Evolutionary conservation across 2,888 invertebrate genomes (phyloP), one percentile per base, ranked within the genome.

Genomic region (Andrena chrysosceles): DNA sequence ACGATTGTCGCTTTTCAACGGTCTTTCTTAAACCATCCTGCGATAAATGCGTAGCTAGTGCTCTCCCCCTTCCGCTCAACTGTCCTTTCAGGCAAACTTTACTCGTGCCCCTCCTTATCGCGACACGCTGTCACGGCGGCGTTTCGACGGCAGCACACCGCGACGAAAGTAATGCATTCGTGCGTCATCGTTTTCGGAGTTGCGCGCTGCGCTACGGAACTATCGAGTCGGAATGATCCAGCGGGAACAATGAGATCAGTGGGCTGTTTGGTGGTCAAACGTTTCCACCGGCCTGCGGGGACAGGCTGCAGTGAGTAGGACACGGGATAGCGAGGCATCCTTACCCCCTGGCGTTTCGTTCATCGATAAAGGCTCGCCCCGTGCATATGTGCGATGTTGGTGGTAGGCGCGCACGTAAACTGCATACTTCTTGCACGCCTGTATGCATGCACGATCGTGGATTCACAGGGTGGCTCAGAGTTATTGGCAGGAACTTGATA

Each of bases 141-240:
- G 52, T 68, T 76, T 63, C 60, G 48, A 72, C 73, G 56, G 33
- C 73, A 31, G 42, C 31, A 48, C 6, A 1, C 26, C 63, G 56
- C 59, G 59, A 68, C 80, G 7, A 60, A 70, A 59, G n/a, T 60
- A 69, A 64, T 76, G 77, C 82, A 69, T 73, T 73, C 82, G 72
- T 82, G 83, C 83, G 73, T 82, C 83, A 82, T 82, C 71, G 72
- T 62, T 72, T 72, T 72, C 56, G 82, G 71, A 83, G 81, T 81
- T 75, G 81, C 81, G 80, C 80, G 54, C 62, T 35, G 66, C 76
- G 54, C 69, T 60, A 31, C 42, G 52, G 48, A 70, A 63, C 62
- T 35, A 54, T 60, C 60, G 69, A 64, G 59, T 81, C 20, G 49
- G 35, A 66, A 74, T 33, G 31, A 60, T 72, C 23, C 35, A 29